Conservation (phyloP, 1,140 invertebrate species). For the Microvelia longipes region DNA sequence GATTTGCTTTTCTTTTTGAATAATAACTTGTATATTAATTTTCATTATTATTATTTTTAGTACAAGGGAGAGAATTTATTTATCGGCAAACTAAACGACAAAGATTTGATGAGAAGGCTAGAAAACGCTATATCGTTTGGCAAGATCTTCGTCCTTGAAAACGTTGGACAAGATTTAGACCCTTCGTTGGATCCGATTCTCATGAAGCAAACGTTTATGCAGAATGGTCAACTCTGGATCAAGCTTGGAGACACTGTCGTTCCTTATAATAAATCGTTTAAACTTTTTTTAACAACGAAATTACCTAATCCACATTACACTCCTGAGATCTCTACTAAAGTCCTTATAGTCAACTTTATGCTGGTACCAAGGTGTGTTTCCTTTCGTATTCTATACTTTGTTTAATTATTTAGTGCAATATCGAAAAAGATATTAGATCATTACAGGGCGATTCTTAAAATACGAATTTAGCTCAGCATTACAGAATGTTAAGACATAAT, state of each 20-base stretch:
- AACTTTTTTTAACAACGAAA: constrained; percentile 53
- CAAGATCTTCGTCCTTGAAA: constrained; percentile 45
- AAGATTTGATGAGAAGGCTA: constrained; percentile 47
- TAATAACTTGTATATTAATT: background rate
- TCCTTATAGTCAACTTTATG: constrained; percentile 54
- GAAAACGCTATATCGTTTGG: constrained; percentile 59
- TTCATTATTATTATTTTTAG: constrained; percentile 34
- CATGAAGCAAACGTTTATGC: constrained; percentile 35
- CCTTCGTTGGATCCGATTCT: constrained; percentile 47
- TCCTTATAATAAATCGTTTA: constrained; percentile 44
- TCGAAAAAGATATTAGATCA: no score
- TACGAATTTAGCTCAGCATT: no score
- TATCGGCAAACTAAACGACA: constrained; percentile 46
- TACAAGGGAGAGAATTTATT: constrained; percentile 39
- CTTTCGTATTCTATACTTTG: background rate
- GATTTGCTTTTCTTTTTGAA: no score
- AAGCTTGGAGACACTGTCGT: constrained; percentile 44
- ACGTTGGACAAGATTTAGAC: constrained; percentile 45
- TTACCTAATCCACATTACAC: constrained; percentile 53
- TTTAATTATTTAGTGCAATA: no score
- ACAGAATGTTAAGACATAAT: no score
- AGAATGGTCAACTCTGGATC: constrained; percentile 33
- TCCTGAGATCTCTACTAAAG: constrained; percentile 49
- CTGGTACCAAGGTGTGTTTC: constrained; percentile 36
- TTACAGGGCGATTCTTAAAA: no score